Evolutionary conservation across 2,888 invertebrate species (phyloP).

Genomic region (Teinopalpus imperialis): DNA sequence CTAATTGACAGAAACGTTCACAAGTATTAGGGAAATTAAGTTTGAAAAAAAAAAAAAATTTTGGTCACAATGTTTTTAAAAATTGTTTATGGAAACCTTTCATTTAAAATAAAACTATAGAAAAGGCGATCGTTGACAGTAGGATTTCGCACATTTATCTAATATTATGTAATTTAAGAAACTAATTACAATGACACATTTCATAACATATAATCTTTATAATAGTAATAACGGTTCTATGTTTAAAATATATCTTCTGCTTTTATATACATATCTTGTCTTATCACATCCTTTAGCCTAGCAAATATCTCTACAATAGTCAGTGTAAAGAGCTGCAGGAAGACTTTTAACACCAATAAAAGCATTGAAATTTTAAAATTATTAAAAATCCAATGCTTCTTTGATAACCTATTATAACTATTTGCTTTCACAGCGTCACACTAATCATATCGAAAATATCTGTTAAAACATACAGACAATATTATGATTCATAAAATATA

Average conservation of each 20-base stretch:
- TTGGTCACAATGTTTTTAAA: too few relatives aligned
- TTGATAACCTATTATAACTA: slow-evolving; percentile 43
- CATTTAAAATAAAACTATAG: neutral
- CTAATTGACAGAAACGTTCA: neutral
- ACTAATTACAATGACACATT: slow-evolving; percentile 12
- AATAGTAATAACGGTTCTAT: slow-evolving; percentile 32
- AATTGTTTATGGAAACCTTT: too few relatives aligned
- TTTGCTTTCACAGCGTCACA: slow-evolving; percentile 69
- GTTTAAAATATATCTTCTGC: slow-evolving; percentile 40
- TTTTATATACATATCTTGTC: slow-evolving; percentile 51
- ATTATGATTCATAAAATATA: slow-evolving; percentile 33
- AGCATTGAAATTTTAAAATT: slow-evolving; percentile 32
- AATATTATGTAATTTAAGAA: slow-evolving; percentile 5
- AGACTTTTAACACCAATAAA: slow-evolving; percentile 71
- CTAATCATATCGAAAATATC: slow-evolving; percentile 75
- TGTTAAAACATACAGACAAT: slow-evolving; percentile 68
- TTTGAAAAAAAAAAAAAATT: too few relatives aligned
- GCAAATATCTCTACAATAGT: slow-evolving; percentile 74
- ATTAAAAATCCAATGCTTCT: slow-evolving; percentile 17
- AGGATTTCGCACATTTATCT: slow-evolving; percentile 16
- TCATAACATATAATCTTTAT: slow-evolving; percentile 13
- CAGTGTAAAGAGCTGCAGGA: slow-evolving; percentile 82
- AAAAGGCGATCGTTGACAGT: slow-evolving; percentile 12
- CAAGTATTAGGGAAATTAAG: too few relatives aligned
- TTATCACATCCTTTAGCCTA: slow-evolving; percentile 79